Evolutionary conservation across 2,113 vertebrate species (phyloP).

Genomic region (Eretmochelys imbricata): DNA sequence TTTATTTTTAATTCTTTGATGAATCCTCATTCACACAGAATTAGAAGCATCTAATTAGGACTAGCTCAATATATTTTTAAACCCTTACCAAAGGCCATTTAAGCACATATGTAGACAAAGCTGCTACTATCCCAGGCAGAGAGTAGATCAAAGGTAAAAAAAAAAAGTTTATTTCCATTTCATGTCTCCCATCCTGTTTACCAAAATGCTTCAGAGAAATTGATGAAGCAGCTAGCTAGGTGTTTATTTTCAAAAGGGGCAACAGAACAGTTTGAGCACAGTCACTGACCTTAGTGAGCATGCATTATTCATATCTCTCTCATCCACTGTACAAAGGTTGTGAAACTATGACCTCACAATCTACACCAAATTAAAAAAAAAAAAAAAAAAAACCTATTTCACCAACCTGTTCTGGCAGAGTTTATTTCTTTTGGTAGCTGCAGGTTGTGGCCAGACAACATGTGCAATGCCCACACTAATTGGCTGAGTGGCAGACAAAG

Average conservation of each 20-base stretch:
- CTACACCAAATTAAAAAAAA: not conserved
- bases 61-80: not conserved
- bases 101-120: not conserved
- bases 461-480: slow-evolving; percentile 98
- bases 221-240: slow-evolving; percentile 55
- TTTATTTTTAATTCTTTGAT: slow-evolving; percentile 29
- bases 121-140: not conserved
- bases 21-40: not conserved
- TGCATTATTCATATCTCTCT: slow-evolving; percentile 3
- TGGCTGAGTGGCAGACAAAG: slow-evolving; percentile 94
- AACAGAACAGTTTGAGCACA: slow-evolving; percentile 37
- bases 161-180: slow-evolving; percentile 66
- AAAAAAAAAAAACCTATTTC: not conserved
- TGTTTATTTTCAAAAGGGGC: slow-evolving; percentile 56
- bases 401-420: slow-evolving; percentile 93
- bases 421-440: slow-evolving; percentile 92
- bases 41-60: slow-evolving; percentile 14
- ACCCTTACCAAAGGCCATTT: not conserved
- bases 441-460: slow-evolving; percentile 95
- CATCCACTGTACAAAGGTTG: not conserved
- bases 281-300: slow-evolving; percentile 34
- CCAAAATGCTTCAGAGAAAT: slow-evolving; percentile 65
- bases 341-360: not conserved
- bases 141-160: slow-evolving; percentile 58
- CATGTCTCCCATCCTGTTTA: slow-evolving; percentile 68